A percentile compares a stretch with the other conserved stretches of the same genome.
Conservation (phyloP, 1,140 invertebrate species). For the Probaryconus sp. region DNA sequence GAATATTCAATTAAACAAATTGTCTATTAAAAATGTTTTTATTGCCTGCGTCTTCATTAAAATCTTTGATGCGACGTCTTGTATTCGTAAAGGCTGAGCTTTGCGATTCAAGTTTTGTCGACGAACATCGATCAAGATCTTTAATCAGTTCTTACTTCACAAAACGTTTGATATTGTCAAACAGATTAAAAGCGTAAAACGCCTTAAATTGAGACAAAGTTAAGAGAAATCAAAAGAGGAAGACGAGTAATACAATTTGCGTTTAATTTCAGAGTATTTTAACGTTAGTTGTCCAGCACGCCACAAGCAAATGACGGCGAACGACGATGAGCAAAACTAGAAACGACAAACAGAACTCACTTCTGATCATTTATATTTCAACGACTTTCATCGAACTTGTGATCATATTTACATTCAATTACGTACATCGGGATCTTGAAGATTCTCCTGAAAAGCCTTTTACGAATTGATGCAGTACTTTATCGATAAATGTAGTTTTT, state of each 20-base stretch:
- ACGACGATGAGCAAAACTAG: slow-evolving; percentile 40
- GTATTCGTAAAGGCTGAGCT: neutral
- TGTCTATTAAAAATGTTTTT: no score
- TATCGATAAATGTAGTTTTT: slow-evolving; percentile 18
- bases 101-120: neutral
- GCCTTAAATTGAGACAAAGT: slow-evolving; percentile 28
- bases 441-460: slow-evolving; percentile 18
- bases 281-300: slow-evolving; percentile 20
- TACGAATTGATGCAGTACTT: slow-evolving; percentile 32
- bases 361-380: slow-evolving; percentile 69
- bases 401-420: slow-evolving; percentile 73
- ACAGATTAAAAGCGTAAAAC: slow-evolving; percentile 31
- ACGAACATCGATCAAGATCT: neutral
- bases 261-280: slow-evolving; percentile 40
- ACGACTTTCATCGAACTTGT: slow-evolving; percentile 65
- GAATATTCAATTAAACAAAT: no score
- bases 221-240: slow-evolving; percentile 31
- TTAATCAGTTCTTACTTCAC: neutral
- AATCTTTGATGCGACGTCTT: no score
- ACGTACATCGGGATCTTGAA: slow-evolving; percentile 44
- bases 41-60: no score
- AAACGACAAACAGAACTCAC: slow-evolving; percentile 53
- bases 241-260: slow-evolving; percentile 41
- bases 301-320: slow-evolving; percentile 39
- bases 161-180: slow-evolving; percentile 12